Evolutionary conservation across 2,113 vertebrate species (phyloP).

Genomic region (Rhineura floridana): DNA sequence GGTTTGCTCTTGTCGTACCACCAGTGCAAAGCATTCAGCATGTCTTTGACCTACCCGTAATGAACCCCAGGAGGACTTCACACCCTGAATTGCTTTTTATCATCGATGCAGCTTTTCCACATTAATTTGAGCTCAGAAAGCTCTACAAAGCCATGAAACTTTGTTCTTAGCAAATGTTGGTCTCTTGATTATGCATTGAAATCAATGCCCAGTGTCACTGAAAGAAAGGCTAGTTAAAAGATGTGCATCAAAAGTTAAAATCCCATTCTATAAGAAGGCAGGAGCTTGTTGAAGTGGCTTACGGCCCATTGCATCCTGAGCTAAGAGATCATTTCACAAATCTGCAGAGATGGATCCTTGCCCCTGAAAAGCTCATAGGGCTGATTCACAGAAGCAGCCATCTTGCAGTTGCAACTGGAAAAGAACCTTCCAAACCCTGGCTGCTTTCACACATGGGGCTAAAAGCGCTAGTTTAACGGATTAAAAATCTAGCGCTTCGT

Average conservation of each 20-base stretch:
- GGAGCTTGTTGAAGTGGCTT: neutral
- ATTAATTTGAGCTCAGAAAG: neutral
- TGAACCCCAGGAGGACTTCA: neutral
- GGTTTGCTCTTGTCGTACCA: neutral
- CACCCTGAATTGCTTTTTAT: neutral
- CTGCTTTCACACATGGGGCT: neutral
- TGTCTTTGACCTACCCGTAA: neutral
- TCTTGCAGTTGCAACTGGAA: neutral
- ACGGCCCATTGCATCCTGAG: neutral
- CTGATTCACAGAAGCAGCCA: neutral
- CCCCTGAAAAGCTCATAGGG: neutral
- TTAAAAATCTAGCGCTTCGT: no score
- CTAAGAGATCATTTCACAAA: neutral
- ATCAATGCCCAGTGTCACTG: neutral
- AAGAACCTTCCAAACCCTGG: neutral
- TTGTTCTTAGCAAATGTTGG: neutral
- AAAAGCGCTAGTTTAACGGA: no score
- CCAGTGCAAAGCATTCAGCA: neutral
- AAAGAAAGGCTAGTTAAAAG: neutral
- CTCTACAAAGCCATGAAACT: neutral
- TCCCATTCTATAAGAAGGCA: neutral
- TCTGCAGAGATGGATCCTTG: neutral
- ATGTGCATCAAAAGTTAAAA: neutral
- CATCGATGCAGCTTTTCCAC: neutral
- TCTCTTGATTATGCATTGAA: neutral